A percentile compares a stretch with the other conserved stretches of the same genome.
phyloP scores from a whole-genome alignment of 2,113 vertebrate species.

The Lycaon pictus region DNA sequence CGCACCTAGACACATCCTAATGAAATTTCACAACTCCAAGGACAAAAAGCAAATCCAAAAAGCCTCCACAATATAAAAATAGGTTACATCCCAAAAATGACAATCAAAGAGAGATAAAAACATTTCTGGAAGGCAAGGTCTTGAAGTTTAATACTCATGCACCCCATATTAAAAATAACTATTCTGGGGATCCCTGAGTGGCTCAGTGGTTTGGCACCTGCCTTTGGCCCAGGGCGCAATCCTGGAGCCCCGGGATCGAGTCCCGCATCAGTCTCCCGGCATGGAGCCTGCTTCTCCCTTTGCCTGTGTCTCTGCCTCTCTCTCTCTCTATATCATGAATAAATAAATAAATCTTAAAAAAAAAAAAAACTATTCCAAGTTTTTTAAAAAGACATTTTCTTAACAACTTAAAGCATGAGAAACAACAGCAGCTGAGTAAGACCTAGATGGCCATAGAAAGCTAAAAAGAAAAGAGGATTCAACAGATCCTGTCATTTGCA shows the following conservation, averaged over 20 bases:
- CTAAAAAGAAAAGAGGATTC: neutral
- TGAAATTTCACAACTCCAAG: neutral
- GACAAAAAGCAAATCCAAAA: neutral
- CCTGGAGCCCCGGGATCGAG: too few species aligned
- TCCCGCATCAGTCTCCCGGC: too few species aligned
- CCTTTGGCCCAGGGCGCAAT: too few species aligned
- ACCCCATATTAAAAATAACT: constrained; percentile 3
- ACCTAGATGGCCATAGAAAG: neutral
- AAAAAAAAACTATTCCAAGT: constrained; percentile 19
- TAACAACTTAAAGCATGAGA: neutral
- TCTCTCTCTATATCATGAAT: too few species aligned
- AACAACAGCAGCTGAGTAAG: neutral
- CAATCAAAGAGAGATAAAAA: neutral
- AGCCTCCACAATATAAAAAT: neutral
- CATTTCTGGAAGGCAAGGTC: neutral
- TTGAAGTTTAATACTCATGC: neutral
- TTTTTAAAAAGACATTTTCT: neutral
- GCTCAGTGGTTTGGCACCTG: too few species aligned
- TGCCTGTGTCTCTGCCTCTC: too few species aligned
- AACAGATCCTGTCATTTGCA: neutral
- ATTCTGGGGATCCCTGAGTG: neutral
- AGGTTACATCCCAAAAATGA: neutral
- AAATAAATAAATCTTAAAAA: neutral
- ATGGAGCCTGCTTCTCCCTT: too few species aligned
- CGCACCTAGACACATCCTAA: neutral